Evolutionary conservation across 2,888 invertebrate genomes (phyloP), one percentile per base, ranked within the genome.

Genomic region (Linyphia triangularis): DNA sequence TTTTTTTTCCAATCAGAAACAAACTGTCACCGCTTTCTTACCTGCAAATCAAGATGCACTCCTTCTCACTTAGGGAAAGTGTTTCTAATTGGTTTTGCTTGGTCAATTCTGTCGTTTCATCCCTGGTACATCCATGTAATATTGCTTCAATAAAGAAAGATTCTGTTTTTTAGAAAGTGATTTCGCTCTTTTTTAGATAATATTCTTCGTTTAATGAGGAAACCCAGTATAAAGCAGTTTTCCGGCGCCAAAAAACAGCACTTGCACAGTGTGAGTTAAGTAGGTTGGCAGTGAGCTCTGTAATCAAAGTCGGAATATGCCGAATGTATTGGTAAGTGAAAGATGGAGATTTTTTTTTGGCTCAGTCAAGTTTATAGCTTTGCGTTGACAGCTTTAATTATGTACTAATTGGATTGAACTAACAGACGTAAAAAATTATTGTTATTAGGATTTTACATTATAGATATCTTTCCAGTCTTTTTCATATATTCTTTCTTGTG

Each of bases 191-290:
- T 67, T 30, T 6, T 1, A 33, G 57, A 33, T 37, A 30, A 28
- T 16, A 26, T 40, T 75, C 43, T 70, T 40, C 70, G 61, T 63
- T 61, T n/a, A 9, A 26, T 24, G 9, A 63, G 77, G 77, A 40
- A 63, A 37, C 40, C 19, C 37, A 24, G 63, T 77, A 77, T 77
- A 77, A 77, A 61, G 77, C 61, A 7, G 26, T 63, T 77, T 77
- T 77, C 77, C 77, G 77, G 77, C 33, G 40, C n/a, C 28, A 30
- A 26, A 63, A 61, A 63, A 40, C 16, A 37, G 26, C 22, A 57
- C 33, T 77, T 37, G 61, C 37, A 40, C 22, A 59, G 40, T 24
- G 61, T n/a, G 37, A 26, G 24, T 22, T 33, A 75, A 75, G 61
- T 61, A 16, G 37, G 33, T 40, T 26, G 77, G 24, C 24, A 37